Evolutionary conservation across 2,797 vertebrate genomes (phyloP), one percentile per base, ranked within the genome.

Genomic region (Coreius guichenoti): DNA sequence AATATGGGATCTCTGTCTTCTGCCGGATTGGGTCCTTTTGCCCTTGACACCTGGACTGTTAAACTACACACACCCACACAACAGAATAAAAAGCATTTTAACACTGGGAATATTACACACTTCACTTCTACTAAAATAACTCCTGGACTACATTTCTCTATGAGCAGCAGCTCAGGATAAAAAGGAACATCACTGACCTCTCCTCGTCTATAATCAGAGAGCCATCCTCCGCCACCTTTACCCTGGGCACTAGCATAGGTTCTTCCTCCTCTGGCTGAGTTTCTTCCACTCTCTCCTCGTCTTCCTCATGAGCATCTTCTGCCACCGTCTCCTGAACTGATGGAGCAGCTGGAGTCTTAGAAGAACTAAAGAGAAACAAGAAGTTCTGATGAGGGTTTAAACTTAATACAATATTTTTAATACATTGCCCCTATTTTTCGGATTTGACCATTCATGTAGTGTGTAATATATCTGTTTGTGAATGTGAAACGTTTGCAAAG

Each of bases 201-300:
- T 98, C 97, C 92, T 99, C 98, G 80, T 99, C 98, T 87, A 99
- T 96, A 91, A 99, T 99, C 92, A 99, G 97, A 5, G 98, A 95
- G 47, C 98, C 98, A 82, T 99, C 98, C 93, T 99, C 98, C 36
- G 98, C 98, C 87, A 99, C 98, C 94, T 98, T 99, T 56, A 99
- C 97, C 90, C 95, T 96, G 89, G 98, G 98, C 86, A 97, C 98
- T 81, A 98, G 92, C 86, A 96, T 90, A 0, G 95, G 93, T 0
- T 97, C 95, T 0, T 97, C 97, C 45, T 95, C 95, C 5, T 94
- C 94, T 4, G 81, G 93, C 21, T 86, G 84, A 5, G 91, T 92
- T 23, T 88, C 91, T 0, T 88, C 89, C 1, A 89, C 92, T 5
- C 86, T 85, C 2, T 93, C 90, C 17, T 93, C 94, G 1, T 92